A percentile compares a stretch with the other conserved stretches of the same genome.
These are phyloP conservation scores for Oreonectes daqikongensis DNA, from an alignment of 2,797 vertebrate species.

Conservation along the genomic window DNA sequence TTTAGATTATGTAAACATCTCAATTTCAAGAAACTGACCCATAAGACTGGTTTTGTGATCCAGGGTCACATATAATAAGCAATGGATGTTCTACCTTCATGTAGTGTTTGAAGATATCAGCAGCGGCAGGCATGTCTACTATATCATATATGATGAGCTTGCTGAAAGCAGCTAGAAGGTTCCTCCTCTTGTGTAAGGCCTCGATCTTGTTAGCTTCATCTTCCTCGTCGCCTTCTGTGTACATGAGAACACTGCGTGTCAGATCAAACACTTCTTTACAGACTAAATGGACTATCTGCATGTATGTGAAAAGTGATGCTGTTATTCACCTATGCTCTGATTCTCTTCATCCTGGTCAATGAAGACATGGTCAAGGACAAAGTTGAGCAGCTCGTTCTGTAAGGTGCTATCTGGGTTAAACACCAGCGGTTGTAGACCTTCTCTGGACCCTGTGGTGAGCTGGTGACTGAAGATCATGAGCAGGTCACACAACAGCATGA, in stretches of 20 bases:
- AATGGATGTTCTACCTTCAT: slow-evolving; percentile 87
- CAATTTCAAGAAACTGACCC: too few relatives aligned
- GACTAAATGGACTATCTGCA: neutral
- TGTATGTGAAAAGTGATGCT: neutral
- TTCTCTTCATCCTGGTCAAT: slow-evolving; percentile 99
- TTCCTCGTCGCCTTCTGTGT: slow-evolving; percentile 94
- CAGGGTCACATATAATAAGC: too few relatives aligned
- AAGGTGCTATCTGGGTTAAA: slow-evolving; percentile 95
- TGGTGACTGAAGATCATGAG: slow-evolving; percentile 99
- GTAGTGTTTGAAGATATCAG: slow-evolving; percentile 99
- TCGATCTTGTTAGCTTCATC: slow-evolving; percentile 99
- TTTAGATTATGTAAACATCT: too few relatives aligned
- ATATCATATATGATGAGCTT: slow-evolving; percentile 99
- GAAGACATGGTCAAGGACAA: slow-evolving; percentile 98
- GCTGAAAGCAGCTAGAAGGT: slow-evolving; percentile 96
- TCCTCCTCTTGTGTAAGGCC: slow-evolving; percentile 98
- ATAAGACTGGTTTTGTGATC: too few relatives aligned
- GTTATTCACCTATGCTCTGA: slow-evolving; percentile 94
- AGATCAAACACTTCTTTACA: neutral
- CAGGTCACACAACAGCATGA: slow-evolving; percentile 98
- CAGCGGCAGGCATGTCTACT: slow-evolving; percentile 97
- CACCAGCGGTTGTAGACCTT: slow-evolving; percentile 93
- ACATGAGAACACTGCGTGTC: neutral
- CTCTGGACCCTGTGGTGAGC: slow-evolving; percentile 88
- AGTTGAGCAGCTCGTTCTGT: slow-evolving; percentile 95